Evolutionary conservation across 2,113 vertebrate species (phyloP), one percentile per base, ranked within the genome.

Genomic region (Lates calcarifer): DNA sequence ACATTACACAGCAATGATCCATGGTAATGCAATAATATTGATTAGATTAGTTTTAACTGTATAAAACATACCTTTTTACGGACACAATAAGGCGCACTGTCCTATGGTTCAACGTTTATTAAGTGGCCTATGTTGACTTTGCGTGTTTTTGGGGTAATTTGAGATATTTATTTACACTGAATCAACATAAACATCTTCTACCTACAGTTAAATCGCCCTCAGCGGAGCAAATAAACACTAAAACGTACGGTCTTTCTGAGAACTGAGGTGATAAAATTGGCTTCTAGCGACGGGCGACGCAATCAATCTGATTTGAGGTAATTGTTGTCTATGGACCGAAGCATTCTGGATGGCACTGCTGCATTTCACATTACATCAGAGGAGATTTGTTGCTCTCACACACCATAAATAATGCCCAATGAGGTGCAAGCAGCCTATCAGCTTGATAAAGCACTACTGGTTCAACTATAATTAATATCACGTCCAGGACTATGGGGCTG

Each of bases 401-500:
- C 65, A 22, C 77, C 84, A 86, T 94, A 93, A 93, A 94, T 91
- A 89, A 85, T 12, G 15, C 13, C 77, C 83, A 90, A 89, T 87
- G 74, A 91, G 85, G 74, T 77, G 77, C 61, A 45, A 31, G 78
- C 55, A 43, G 66, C 47, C 81, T 76, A 74, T 85, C 69, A 57
- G 45, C 33, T 68, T 88, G 87, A 91, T 78, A 70, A 84, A 92
- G 83, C 77, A 84, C 72, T 39, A 18, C 86, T 79, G 79, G 60
- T 87, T 83, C 79, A 85, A 37, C 63, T 22, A 9, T 76, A 81
- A 87, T 75, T 82, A 82, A 91, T 86, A 77, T 70, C 41, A 71
- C 15, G 45, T 51, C 69, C 47, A 45, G 55, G 37, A 33, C 47
- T 5, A 14, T 62, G 31, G 35, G 37, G 29, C 20, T 58, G 68